Conservation (phyloP, 2,888 invertebrate species). For the Leptogaster cylindrica region DNA sequence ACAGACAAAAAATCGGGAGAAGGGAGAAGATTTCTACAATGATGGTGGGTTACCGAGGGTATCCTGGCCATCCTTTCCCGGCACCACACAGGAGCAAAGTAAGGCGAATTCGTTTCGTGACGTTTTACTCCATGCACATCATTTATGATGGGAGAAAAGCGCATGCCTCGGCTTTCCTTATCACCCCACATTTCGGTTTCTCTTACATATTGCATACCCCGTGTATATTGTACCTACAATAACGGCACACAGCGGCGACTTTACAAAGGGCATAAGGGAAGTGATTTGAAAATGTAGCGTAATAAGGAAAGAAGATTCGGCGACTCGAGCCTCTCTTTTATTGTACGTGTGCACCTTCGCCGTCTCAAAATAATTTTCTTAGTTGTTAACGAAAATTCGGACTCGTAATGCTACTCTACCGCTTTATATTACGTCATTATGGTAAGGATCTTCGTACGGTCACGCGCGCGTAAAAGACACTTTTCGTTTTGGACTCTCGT, state of each 20-base stretch:
- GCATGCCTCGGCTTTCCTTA: slow-evolving; percentile 43
- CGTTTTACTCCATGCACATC: neutral
- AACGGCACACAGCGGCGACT: no score
- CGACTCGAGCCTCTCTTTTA: slow-evolving; percentile 11
- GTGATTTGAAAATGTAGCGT: slow-evolving; percentile 35
- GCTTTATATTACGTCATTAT: slow-evolving; percentile 17
- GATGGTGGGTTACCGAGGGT: slow-evolving; percentile 18
- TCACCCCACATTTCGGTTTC: slow-evolving; percentile 29
- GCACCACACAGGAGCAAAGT: slow-evolving; percentile 37
- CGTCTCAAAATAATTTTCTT: slow-evolving; percentile 43
- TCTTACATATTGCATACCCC: slow-evolving; percentile 35
- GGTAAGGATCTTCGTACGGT: slow-evolving; percentile 47
- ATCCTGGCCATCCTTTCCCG: neutral
- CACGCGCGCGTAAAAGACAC: slow-evolving; percentile 49
- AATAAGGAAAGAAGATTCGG: slow-evolving; percentile 35
- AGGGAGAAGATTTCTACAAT: slow-evolving; percentile 14
- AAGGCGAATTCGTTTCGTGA: slow-evolving; percentile 44
- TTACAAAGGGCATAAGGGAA: neutral
- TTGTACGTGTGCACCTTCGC: slow-evolving; percentile 19
- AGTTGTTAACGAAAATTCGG: slow-evolving; percentile 50
- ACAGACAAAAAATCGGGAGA: slow-evolving; percentile 6
- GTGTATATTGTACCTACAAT: no score
- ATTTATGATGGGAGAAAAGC: slow-evolving; percentile 26
- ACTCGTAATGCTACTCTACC: slow-evolving; percentile 47
- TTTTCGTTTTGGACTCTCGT: slow-evolving; percentile 23